Percentiles rank a stretch among this genome's conserved stretches.
These are phyloP conservation scores for Muricea muricata DNA, from an alignment of 92 coral and sea anemone genomes.

Conservation along the genomic window DNA sequence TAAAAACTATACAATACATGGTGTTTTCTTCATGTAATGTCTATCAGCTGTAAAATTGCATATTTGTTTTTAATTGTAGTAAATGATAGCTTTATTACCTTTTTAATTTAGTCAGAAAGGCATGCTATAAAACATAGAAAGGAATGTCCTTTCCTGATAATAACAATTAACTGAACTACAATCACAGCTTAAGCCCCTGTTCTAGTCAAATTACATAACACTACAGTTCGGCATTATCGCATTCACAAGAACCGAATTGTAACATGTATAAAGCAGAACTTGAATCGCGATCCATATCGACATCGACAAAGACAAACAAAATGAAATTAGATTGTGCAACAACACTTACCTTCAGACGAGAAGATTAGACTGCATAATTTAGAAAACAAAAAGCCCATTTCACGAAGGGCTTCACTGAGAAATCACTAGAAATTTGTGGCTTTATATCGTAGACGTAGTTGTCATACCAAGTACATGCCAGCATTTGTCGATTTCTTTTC, in stretches of 20 bases:
- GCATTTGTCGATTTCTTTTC: slow-evolving; percentile 6
- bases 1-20: no score
- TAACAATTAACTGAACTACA: not conserved
- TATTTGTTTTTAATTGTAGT: no score
- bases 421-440: slow-evolving; percentile 12
- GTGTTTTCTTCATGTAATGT: no score
- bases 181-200: not conserved
- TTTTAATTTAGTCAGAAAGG: no score
- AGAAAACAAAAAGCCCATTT: slow-evolving; percentile 95
- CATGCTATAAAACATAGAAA: not conserved
- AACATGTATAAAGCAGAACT: no score
- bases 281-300: not conserved
- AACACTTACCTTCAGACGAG: slow-evolving; percentile 85
- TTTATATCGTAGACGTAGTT: slow-evolving; percentile 1
- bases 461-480: slow-evolving; percentile 33
- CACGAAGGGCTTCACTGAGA: slow-evolving; percentile 32
- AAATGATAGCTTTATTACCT: no score
- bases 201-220: not conserved
- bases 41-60: no score
- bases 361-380: slow-evolving; percentile 88
- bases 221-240: slow-evolving; percentile 26
- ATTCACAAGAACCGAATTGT: no score
- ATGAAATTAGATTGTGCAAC: not conserved
- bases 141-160: not conserved
- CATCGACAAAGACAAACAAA: not conserved